phyloP scores from a whole-genome alignment of 2,113 vertebrate genomes.

The Terrapene triunguis region DNA sequence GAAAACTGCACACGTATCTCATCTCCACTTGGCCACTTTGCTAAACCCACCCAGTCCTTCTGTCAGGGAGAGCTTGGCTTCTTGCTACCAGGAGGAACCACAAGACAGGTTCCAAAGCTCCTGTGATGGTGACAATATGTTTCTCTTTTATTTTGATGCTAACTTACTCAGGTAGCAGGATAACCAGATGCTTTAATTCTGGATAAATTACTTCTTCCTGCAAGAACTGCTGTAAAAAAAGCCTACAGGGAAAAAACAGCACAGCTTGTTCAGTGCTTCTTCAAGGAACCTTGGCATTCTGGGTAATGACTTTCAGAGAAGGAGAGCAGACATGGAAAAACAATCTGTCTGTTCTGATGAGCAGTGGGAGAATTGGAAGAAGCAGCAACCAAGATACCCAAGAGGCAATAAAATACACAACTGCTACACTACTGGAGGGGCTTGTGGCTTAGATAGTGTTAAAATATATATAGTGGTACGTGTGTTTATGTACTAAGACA shows the following conservation, averaged over 20 bases:
- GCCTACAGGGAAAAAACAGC: conserved; percentile 41
- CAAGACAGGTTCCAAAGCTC: fast-evolving
- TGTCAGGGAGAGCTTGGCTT: not conserved
- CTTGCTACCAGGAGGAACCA: not conserved
- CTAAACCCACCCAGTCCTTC: fast-evolving
- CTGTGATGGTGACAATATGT: not conserved
- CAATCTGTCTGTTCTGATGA: conserved; percentile 12
- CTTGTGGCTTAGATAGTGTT: not conserved
- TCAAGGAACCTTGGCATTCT: conserved; percentile 31
- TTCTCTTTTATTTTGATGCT: conserved; percentile 24
- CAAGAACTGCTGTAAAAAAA: conserved; percentile 21
- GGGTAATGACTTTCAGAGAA: conserved; percentile 54
- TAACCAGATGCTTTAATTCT: conserved; percentile 63
- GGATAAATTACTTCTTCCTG: conserved; percentile 60
- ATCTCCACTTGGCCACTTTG: not conserved
- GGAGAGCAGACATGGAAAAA: not conserved
- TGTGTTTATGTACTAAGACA: not conserved
- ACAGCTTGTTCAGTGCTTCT: conserved; percentile 47
- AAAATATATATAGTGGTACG: conserved; percentile 29
- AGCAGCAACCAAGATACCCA: not conserved
- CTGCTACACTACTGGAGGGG: not conserved
- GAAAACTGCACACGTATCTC: not conserved
- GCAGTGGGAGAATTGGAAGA: not conserved
- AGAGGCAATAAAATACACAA: not conserved
- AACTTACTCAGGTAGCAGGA: not conserved